These are phyloP conservation scores for Epirrhoe alternata DNA, from an alignment of 2,888 invertebrate genomes.

Conservation along the genomic window DNA sequence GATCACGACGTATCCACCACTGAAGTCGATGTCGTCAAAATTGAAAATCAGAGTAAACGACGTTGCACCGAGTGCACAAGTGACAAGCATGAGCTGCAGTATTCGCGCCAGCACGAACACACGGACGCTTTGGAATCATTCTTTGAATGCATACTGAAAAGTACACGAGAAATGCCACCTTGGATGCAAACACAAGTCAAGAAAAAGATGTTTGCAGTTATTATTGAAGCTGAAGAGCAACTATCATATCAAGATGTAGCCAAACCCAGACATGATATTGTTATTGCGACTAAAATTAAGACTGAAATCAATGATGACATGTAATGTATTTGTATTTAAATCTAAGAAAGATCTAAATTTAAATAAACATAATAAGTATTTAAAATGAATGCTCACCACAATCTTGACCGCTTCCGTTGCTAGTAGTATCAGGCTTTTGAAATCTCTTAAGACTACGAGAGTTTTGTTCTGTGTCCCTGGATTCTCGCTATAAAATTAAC, in stretches of 20 bases:
- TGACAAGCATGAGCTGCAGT: slow-evolving; percentile 34
- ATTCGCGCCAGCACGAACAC: slow-evolving; percentile 41
- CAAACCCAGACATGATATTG: slow-evolving; percentile 37
- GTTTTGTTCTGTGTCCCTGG: slow-evolving; percentile 2
- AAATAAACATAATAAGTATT: neutral
- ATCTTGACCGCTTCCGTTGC: slow-evolving; percentile 5
- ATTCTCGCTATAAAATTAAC: slow-evolving; percentile 12
- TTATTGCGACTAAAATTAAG: slow-evolving; percentile 66
- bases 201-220: slow-evolving; percentile 76
- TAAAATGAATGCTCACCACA: slow-evolving; percentile 21
- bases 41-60: slow-evolving; percentile 53
- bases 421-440: slow-evolving; percentile 4
- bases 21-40: slow-evolving; percentile 48
- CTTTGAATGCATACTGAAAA: slow-evolving; percentile 72
- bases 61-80: slow-evolving; percentile 49
- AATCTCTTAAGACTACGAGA: slow-evolving; percentile 16
- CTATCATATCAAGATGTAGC: slow-evolving; percentile 55
- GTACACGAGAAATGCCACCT: slow-evolving; percentile 72
- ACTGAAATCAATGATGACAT: slow-evolving; percentile 59
- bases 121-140: slow-evolving; percentile 72
- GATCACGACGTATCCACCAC: slow-evolving; percentile 68
- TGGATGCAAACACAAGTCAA: slow-evolving; percentile 82
- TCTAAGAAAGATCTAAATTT: neutral
- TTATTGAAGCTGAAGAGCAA: slow-evolving; percentile 75
- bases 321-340: slow-evolving; percentile 3